A percentile compares a stretch with the other conserved stretches of the same genome.
Conservation (phyloP, 2,888 invertebrate genomes). For the Craniophora ligustri region DNA sequence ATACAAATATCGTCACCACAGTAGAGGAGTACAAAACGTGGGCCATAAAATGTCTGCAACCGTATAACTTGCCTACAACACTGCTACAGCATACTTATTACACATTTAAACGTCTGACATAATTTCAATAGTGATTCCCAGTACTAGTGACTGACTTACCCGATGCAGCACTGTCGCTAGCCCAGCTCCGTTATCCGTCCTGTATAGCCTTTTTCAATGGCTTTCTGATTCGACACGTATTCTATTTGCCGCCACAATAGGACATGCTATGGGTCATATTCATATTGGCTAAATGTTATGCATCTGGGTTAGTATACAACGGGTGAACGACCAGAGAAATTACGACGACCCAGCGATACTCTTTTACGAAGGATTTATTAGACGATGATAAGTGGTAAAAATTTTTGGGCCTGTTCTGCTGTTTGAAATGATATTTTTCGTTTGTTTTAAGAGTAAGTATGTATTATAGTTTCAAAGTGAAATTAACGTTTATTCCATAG, state of each 20-base stretch:
- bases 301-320: slow-evolving; percentile 78
- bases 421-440: slow-evolving; percentile 34
- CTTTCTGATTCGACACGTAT: slow-evolving; percentile 86
- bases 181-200: slow-evolving; percentile 78
- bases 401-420: slow-evolving; percentile 35
- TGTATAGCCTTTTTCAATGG: slow-evolving; percentile 83
- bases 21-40: slow-evolving; percentile 5
- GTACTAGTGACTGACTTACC: slow-evolving; percentile 66
- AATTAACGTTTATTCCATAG: too few relatives aligned
- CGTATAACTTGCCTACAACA: slow-evolving; percentile 13
- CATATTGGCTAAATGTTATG: slow-evolving; percentile 75
- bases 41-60: slow-evolving; percentile 15
- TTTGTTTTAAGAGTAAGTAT: slow-evolving; percentile 44
- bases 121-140: slow-evolving; percentile 58
- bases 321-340: slow-evolving; percentile 73
- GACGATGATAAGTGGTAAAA: slow-evolving; percentile 40
- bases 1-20: not conserved
- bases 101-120: slow-evolving; percentile 32
- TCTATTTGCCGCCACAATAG: slow-evolving; percentile 78
- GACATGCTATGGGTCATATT: slow-evolving; percentile 80
- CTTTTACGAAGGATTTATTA: slow-evolving; percentile 39
- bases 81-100: slow-evolving; percentile 31
- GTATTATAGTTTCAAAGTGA: too few relatives aligned
- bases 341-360: slow-evolving; percentile 24
- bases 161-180: slow-evolving; percentile 59